Conservation (phyloP, 2,113 vertebrate genomes). For the Aphyosemion australe region DNA sequence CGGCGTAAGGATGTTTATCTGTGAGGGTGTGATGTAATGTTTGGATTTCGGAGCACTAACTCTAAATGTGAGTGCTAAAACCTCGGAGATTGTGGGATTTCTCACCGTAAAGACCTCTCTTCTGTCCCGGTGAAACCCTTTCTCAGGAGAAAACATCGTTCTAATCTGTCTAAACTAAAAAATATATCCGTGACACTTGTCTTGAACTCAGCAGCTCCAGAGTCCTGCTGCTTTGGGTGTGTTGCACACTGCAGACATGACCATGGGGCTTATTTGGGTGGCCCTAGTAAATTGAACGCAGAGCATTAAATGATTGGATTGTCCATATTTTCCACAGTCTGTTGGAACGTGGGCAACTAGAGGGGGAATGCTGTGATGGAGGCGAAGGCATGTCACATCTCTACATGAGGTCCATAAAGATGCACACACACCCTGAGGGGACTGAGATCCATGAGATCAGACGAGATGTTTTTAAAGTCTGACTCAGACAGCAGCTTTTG, state of each 20-base stretch:
- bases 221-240: conserved; percentile 33
- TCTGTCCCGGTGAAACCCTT: conserved; percentile 23
- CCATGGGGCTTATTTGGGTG: conserved; percentile 18
- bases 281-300: conserved; percentile 15
- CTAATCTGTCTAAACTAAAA: conserved; percentile 29
- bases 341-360: not conserved
- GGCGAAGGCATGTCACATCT: conserved; percentile 16
- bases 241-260: not conserved
- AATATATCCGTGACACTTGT: too few relatives aligned
- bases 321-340: conserved; percentile 67
- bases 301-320: conserved; percentile 39
- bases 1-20: conserved; percentile 47
- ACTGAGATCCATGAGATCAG: conserved; percentile 31
- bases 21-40: conserved; percentile 64
- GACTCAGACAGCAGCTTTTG: not conserved
- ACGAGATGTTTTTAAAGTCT: conserved; percentile 33
- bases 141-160: conserved; percentile 40
- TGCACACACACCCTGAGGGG: conserved; percentile 4
- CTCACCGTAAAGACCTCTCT: conserved; percentile 10
- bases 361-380: not conserved
- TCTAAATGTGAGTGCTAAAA: conserved; percentile 28
- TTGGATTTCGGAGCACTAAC: conserved; percentile 47
- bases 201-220: not conserved
- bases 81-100: conserved; percentile 31
- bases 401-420: conserved; percentile 21